Conservation (phyloP, 2,888 invertebrate genomes). For the Dryocosmus kuriphilus region DNA sequence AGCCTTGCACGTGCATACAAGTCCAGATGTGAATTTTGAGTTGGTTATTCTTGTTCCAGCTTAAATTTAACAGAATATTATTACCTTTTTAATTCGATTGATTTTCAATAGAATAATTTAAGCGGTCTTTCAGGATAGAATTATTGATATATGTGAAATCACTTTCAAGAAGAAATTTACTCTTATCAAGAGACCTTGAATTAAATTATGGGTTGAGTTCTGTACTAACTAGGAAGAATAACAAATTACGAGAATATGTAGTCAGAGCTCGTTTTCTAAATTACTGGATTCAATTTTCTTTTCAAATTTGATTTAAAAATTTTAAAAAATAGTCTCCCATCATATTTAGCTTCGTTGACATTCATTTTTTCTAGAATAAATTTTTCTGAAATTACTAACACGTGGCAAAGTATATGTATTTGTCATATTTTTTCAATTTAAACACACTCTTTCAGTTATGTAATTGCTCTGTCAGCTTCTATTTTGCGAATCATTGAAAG, state of each 20-base stretch:
- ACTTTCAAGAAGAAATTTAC: neutral
- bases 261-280: too few relatives aligned
- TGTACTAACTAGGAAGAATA: too few relatives aligned
- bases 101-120: neutral
- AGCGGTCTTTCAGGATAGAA: too few relatives aligned
- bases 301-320: neutral
- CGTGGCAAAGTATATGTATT: neutral
- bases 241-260: too few relatives aligned
- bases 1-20: neutral
- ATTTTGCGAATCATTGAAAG: neutral
- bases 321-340: neutral
- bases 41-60: neutral
- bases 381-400: neutral
- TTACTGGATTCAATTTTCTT: too few relatives aligned
- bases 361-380: neutral
- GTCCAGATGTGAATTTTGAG: neutral
- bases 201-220: neutral
- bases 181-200: conserved; percentile 11
- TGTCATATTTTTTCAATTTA: conserved; percentile 2
- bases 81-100: neutral
- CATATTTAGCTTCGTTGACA: neutral
- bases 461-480: neutral
- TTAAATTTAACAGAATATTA: neutral
- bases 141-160: neutral
- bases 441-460: conserved; percentile 10